A percentile compares a stretch with the other conserved stretches of the same genome.
Evolutionary conservation across 1,140 invertebrate species (phyloP).

Genomic region (Colletes gigas): DNA sequence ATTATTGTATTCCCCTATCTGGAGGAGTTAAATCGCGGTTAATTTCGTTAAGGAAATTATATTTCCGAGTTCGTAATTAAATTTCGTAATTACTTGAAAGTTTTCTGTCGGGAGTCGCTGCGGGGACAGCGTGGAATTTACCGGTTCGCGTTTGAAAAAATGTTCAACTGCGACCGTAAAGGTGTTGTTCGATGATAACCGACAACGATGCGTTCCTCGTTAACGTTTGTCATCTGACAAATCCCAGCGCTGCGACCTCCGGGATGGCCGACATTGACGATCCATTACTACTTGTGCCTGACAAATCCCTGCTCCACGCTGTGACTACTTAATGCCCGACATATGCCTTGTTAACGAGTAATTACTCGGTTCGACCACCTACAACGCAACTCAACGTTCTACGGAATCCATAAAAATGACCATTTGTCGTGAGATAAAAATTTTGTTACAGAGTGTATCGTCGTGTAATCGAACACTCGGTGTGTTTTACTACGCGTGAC

Average conservation of each 20-base stretch:
- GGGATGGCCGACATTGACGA: constrained; percentile 37
- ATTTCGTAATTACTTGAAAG: constrained; percentile 3
- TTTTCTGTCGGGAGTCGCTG: not conserved
- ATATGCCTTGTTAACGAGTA: constrained; percentile 7
- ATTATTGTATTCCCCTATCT: too few relatives aligned
- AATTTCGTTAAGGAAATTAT: constrained; percentile 1
- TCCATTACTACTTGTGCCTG: constrained; percentile 42
- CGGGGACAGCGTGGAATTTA: not conserved
- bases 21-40: not conserved
- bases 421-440: not conserved
- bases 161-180: not conserved
- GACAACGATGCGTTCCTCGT: not conserved
- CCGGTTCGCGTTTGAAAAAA: not conserved
- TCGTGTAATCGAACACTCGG: too few relatives aligned
- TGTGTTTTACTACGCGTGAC: not conserved
- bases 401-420: not conserved
- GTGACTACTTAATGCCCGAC: constrained; percentile 39
- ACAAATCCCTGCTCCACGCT: constrained; percentile 31
- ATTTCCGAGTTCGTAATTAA: not conserved
- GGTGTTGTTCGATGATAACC: not conserved
- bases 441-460: too few relatives aligned
- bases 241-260: constrained; percentile 13
- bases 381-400: not conserved
- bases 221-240: constrained; percentile 10
- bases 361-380: not conserved